A percentile compares a stretch with the other conserved stretches of the same genome.
Evolutionary conservation across 2,888 invertebrate species (phyloP).

Genomic region (Mesopsocus fuscifrons): DNA sequence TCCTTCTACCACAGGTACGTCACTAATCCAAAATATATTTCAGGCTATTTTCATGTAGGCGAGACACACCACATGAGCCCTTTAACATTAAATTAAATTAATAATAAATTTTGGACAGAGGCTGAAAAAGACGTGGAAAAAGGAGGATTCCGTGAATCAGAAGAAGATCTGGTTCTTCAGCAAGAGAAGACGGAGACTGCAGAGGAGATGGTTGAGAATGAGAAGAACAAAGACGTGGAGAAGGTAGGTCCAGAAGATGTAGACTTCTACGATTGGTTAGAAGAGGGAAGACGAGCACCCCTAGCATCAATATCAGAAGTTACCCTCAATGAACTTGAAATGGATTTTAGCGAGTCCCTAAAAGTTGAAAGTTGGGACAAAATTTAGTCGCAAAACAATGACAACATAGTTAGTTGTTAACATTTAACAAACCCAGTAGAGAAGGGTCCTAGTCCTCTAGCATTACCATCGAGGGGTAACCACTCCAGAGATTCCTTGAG

Average conservation of each 20-base stretch:
- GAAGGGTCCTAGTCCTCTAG: no score
- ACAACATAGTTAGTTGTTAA: no score
- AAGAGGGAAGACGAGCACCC: slow-evolving; percentile 26
- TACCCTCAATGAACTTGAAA: slow-evolving; percentile 20
- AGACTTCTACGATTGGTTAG: background rate
- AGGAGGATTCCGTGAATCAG: background rate
- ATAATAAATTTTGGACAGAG: background rate
- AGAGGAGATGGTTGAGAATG: slow-evolving; percentile 12
- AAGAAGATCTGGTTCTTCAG: background rate
- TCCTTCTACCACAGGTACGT: slow-evolving; percentile 2
- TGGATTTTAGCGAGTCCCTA: slow-evolving; percentile 15
- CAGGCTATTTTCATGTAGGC: no score
- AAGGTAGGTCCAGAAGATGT: slow-evolving; percentile 13
- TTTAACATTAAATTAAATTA: background rate
- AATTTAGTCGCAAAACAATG: no score
- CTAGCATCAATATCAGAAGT: slow-evolving; percentile 31
- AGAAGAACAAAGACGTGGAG: slow-evolving; percentile 12
- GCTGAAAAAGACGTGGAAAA: slow-evolving; percentile 1
- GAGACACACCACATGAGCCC: background rate
- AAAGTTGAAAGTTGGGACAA: no score
- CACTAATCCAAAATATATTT: no score
- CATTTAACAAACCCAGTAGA: no score
- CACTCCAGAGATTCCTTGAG: no score
- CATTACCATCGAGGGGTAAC: no score
- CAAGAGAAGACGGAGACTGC: no score